A percentile compares a stretch with the other conserved stretches of the same genome.
These are phyloP conservation scores for Drosophila takahashii DNA, from an alignment of 1,140 invertebrate species.

Conservation along the genomic window DNA sequence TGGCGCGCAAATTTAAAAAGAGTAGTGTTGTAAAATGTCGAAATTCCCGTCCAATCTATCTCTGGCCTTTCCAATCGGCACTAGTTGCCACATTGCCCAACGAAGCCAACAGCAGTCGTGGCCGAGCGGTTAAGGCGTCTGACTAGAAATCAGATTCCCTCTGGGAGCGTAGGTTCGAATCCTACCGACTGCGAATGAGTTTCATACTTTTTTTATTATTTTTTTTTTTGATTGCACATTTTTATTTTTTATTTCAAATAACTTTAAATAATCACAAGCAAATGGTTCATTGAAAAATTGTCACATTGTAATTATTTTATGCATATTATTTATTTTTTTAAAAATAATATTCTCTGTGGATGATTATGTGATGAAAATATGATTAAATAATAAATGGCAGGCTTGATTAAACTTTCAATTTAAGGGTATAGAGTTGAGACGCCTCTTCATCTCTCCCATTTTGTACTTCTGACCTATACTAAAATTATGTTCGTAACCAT, in stretches of 20 bases:
- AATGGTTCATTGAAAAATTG: too few relatives aligned
- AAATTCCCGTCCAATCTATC: background rate
- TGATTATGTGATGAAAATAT: too few relatives aligned
- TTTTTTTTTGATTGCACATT: background rate
- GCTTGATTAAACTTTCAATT: too few relatives aligned
- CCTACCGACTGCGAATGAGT: conserved; percentile 90
- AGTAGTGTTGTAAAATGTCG: background rate
- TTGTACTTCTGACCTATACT: background rate
- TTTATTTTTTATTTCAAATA: too few relatives aligned
- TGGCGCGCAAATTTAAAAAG: background rate
- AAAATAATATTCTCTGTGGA: too few relatives aligned
- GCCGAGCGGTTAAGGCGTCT: conserved; percentile 94
- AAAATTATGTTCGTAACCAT: background rate
- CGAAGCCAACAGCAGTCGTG: conserved; percentile 87
- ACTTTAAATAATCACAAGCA: too few relatives aligned
- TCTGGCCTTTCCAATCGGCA: background rate
- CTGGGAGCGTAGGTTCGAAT: conserved; percentile 94
- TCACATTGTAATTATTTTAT: too few relatives aligned
- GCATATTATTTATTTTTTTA: too few relatives aligned
- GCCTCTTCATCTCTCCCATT: background rate
- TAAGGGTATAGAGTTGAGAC: background rate
- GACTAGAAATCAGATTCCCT: conserved; percentile 94
- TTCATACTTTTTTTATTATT: background rate
- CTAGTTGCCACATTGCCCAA: background rate
- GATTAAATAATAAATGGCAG: too few relatives aligned